Base-by-base conservation (phyloP, 2,797 vertebrate genomes). In the Euthynnus affinis region DNA sequence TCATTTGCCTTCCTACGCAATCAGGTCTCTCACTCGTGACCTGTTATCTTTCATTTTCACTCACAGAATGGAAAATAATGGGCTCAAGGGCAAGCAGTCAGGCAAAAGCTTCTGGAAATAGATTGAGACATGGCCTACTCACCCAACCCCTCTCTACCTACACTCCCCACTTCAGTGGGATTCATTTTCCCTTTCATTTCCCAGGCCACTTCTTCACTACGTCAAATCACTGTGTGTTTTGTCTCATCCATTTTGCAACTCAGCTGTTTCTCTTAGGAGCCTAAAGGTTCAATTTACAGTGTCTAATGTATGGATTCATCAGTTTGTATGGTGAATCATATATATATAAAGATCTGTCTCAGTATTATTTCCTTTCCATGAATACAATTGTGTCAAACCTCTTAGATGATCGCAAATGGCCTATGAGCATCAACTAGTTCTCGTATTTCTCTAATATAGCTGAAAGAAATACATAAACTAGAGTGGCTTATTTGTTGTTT, bases 101-200 rank as follows among this genome's bases (percentile, higher is more conserved):
- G 87, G 88, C 89, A 87, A 86, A 90, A 88, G 90, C 90, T 84
- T 84, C 77, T 77, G 84, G 87, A 92, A 93, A 92, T 89, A 92
- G 90, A 95, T 95, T 93, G 92, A 94, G 91, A 91, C 84, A 81
- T 83, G 84, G 57, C 76, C 81, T 15, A 49, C 74, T 9, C 76
- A 59, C 49, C 86, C 74, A 48, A 84, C 84, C 89, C 87, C 88
- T 86, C 83, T 87, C 88, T 91, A 87, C 88, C 88, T 91, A 71
- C 79, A 74, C 82, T 63, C 55, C 64, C 65, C 84, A 75, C 86
- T 92, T 89, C 76, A 87, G 65, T 68, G 79, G 74, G 88, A 93
- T 92, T 93, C 87, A 93, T 94, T 92, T 93, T 87, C 84, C 81
- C 83, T 89, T 85, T 94, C 83, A 93, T 93, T 94, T 92, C 92